Conservation (phyloP, 2,888 invertebrate genomes). For the Eustalomyia histrio region DNA sequence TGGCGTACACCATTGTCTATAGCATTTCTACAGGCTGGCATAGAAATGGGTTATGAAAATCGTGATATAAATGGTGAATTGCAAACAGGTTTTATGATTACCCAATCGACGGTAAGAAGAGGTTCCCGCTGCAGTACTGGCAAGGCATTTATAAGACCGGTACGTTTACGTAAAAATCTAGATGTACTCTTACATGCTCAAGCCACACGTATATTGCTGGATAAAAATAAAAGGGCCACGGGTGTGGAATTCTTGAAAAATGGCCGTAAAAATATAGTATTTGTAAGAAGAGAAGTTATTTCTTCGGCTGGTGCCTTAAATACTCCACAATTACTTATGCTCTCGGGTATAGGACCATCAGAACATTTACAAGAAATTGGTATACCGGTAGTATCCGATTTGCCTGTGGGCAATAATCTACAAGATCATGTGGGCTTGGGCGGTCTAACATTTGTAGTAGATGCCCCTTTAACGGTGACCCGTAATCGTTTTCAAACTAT, state of each 20-base stretch:
- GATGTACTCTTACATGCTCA: slow-evolving; percentile 90
- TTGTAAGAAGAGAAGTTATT: slow-evolving; percentile 89
- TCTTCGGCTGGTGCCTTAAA: slow-evolving; percentile 93
- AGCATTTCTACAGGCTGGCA: slow-evolving; percentile 90
- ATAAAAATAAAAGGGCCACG: slow-evolving; percentile 86
- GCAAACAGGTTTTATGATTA: slow-evolving; percentile 92
- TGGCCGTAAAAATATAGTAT: slow-evolving; percentile 83
- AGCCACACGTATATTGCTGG: slow-evolving; percentile 86
- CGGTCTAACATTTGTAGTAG: slow-evolving; percentile 89
- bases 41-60: slow-evolving; percentile 89
- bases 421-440: slow-evolving; percentile 94
- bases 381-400: slow-evolving; percentile 87
- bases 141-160: slow-evolving; percentile 91
- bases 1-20: slow-evolving; percentile 90
- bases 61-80: slow-evolving; percentile 90
- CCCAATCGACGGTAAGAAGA: slow-evolving; percentile 90
- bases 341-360: slow-evolving; percentile 92
- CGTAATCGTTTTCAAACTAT: slow-evolving; percentile 88
- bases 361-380: slow-evolving; percentile 86
- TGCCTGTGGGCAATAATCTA: slow-evolving; percentile 90
- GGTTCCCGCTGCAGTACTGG: slow-evolving; percentile 93
- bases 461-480: slow-evolving; percentile 89
- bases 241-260: slow-evolving; percentile 88
- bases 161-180: slow-evolving; percentile 87
- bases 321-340: slow-evolving; percentile 93